These are phyloP conservation scores for Stenchaetothrips biformis DNA, from an alignment of 2,888 invertebrate genomes.

Conservation along the genomic window DNA sequence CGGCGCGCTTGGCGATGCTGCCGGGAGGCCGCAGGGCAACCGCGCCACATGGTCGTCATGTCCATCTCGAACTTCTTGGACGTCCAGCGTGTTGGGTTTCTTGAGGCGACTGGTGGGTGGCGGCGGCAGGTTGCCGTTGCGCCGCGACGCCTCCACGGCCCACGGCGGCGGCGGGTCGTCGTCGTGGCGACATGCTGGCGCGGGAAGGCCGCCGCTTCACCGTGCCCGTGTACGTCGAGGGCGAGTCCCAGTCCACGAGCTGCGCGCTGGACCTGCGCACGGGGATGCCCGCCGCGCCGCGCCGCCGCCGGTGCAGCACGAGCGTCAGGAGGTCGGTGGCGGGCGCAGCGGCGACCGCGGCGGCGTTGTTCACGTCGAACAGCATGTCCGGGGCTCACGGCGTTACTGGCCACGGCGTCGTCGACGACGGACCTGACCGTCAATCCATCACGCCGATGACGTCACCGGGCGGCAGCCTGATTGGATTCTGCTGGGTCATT, in stretches of 20 bases:
- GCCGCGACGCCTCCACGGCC: neutral
- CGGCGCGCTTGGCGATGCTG: neutral
- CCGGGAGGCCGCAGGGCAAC: neutral
- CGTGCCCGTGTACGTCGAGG: constrained; percentile 65
- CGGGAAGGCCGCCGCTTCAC: constrained; percentile 58
- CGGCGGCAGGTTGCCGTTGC: constrained; percentile 9
- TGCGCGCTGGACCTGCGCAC: constrained; percentile 4
- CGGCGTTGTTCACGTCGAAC: neutral
- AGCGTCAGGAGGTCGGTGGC: neutral
- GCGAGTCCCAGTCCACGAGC: constrained; percentile 65
- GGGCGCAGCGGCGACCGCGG: neutral
- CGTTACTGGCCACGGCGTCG: neutral
- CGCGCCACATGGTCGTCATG: neutral
- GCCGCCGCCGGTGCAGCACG: neutral
- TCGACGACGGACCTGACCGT: neutral
- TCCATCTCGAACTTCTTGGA: neutral
- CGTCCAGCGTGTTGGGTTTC: constrained; percentile 11
- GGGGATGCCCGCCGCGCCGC: neutral
- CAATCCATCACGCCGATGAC: neutral
- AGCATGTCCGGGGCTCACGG: neutral
- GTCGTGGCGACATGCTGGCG: neutral
- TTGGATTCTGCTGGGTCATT: constrained; percentile 23
- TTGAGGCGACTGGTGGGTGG: neutral
- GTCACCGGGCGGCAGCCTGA: neutral
- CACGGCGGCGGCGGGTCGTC: neutral